phyloP scores from a whole-genome alignment of 2,888 invertebrate species.

The Acleris cristana region DNA sequence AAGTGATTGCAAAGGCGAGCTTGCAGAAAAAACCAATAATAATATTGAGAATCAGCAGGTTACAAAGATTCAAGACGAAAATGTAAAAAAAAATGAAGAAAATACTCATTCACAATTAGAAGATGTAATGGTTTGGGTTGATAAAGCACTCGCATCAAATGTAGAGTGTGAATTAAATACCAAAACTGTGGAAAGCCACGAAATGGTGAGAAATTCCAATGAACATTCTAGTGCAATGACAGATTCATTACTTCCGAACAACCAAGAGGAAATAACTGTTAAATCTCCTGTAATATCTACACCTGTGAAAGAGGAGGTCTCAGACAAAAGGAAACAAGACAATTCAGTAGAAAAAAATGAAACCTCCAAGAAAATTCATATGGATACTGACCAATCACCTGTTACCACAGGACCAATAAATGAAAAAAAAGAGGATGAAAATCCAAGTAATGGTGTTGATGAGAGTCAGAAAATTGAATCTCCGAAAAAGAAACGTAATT shows the following conservation, averaged over 20 bases:
- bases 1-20: slow-evolving; percentile 7
- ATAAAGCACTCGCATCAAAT: slow-evolving; percentile 26
- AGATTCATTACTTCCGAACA: slow-evolving; percentile 69
- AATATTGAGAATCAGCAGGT: slow-evolving; percentile 12
- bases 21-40: slow-evolving; percentile 25
- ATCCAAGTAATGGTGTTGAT: background rate
- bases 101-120: slow-evolving; percentile 24
- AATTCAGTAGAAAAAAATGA: slow-evolving; percentile 19
- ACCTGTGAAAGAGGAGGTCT: slow-evolving; percentile 12
- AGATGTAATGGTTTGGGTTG: slow-evolving; percentile 33
- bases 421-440: background rate
- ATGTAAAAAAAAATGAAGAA: slow-evolving; percentile 31
- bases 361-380: slow-evolving; percentile 35
- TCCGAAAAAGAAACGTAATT: slow-evolving; percentile 5
- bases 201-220: slow-evolving; percentile 21
- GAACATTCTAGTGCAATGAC: slow-evolving; percentile 49
- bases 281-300: slow-evolving; percentile 24
- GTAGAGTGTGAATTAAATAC: slow-evolving; percentile 23
- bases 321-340: slow-evolving; percentile 16
- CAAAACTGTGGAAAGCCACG: slow-evolving; percentile 25
- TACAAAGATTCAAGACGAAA: slow-evolving; percentile 36
- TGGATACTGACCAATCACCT: background rate
- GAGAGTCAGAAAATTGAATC: slow-evolving; percentile 4
- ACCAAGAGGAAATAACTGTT: slow-evolving; percentile 63
- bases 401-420: slow-evolving; percentile 2